Percentiles rank a stretch among this genome's conserved stretches.
Evolutionary conservation across 2,888 invertebrate species (phyloP).

Genomic region (Brenthis ino): DNA sequence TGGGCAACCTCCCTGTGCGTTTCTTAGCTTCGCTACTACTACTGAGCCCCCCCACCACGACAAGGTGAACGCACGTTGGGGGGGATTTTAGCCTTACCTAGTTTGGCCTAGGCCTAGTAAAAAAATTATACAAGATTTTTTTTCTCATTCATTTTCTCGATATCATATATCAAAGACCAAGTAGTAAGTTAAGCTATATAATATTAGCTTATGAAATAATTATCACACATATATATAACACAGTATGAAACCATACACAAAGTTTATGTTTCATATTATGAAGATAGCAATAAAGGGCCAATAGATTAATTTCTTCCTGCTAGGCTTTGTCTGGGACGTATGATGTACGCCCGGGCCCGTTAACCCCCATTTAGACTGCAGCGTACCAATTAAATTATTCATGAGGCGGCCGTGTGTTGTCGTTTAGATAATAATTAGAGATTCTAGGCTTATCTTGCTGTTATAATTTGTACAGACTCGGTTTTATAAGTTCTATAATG

Average conservation of each 20-base stretch:
- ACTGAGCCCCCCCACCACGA: no score
- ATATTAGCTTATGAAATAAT: no score
- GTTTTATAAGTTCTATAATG: constrained; percentile 16
- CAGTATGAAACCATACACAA: neutral
- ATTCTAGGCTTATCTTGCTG: constrained; percentile 46
- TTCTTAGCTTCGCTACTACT: no score
- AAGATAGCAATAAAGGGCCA: constrained; percentile 2
- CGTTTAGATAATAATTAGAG: constrained; percentile 52
- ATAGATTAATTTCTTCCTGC: constrained; percentile 20
- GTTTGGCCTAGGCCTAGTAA: no score
- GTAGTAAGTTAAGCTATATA: no score
- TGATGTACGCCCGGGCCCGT: constrained; percentile 32
- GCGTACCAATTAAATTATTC: constrained; percentile 69
- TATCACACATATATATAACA: no score
- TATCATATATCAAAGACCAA: no score
- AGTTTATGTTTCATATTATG: neutral
- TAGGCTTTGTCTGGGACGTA: constrained; percentile 34
- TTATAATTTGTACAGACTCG: constrained; percentile 40
- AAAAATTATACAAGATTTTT: no score
- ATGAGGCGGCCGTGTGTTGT: constrained; percentile 56
- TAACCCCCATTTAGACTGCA: constrained; percentile 41
- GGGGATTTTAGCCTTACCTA: no score
- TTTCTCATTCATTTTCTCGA: no score
- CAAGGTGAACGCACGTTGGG: no score
- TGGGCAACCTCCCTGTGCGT: no score